These are phyloP conservation scores for Corvus cornix DNA, from an alignment of 2,113 vertebrate genomes.

Conservation along the genomic window DNA sequence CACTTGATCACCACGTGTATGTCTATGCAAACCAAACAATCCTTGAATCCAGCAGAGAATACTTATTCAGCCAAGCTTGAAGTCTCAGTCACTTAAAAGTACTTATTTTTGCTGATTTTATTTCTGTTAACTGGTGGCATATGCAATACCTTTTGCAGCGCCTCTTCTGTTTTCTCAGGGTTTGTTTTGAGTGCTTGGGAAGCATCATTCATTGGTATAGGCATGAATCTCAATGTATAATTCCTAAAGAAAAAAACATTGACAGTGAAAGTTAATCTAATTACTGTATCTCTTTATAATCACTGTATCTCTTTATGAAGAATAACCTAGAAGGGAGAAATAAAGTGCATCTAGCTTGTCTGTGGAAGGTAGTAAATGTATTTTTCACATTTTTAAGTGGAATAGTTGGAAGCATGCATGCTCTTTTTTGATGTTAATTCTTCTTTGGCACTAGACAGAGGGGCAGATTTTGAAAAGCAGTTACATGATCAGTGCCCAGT, in stretches of 20 bases:
- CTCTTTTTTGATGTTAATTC: not conserved
- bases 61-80: not conserved
- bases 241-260: slow-evolving; percentile 77
- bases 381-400: not conserved
- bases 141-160: slow-evolving; percentile 86
- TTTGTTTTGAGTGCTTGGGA: slow-evolving; percentile 94
- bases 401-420: not conserved
- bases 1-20: not conserved
- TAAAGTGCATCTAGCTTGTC: not conserved
- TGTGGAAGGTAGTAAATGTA: not conserved
- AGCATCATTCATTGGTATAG: slow-evolving; percentile 95
- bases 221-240: slow-evolving; percentile 96
- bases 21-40: not conserved
- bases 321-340: not conserved
- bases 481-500: not conserved
- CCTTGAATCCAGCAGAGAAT: not conserved
- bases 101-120: not conserved
- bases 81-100: not conserved
- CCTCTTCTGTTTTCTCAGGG: slow-evolving; percentile 96
- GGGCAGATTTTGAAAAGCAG: not conserved
- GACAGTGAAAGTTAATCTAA: not conserved
- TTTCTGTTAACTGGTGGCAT: not conserved
- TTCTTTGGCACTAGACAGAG: not conserved
- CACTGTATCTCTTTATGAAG: not conserved
- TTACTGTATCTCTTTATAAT: not conserved